Conservation (phyloP, 2,797 vertebrate genomes). For the Diplodus puntazzo region DNA sequence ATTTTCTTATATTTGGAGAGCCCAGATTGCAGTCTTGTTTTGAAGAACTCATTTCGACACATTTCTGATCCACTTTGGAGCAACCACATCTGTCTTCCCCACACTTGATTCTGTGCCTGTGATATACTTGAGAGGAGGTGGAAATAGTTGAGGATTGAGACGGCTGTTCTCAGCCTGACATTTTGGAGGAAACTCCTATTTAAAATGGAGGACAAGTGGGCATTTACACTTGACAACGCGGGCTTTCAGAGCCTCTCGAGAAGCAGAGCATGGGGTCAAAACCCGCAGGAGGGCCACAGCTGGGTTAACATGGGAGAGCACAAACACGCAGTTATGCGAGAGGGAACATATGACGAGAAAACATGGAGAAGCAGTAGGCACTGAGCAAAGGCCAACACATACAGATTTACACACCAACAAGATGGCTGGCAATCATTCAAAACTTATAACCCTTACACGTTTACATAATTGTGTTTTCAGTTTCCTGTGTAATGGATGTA, state of each 20-base stretch:
- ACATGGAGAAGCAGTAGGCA: not conserved
- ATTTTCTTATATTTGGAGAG: too few species aligned
- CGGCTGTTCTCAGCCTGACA: conserved; percentile 17
- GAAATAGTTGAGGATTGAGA: not conserved
- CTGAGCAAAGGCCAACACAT: conserved; percentile 12
- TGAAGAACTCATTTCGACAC: too few species aligned
- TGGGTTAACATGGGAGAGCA: conserved; percentile 35
- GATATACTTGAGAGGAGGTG: not conserved
- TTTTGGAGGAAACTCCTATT: conserved; percentile 32
- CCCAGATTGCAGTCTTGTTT: too few species aligned
- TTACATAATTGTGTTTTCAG: not conserved
- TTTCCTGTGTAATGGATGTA: conserved; percentile 18
- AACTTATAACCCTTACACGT: not conserved
- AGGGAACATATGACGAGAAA: conserved; percentile 15
- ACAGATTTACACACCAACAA: not conserved
- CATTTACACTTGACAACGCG: conserved; percentile 44
- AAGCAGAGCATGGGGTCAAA: conserved; percentile 32
- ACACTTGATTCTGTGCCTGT: not conserved
- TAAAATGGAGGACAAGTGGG: conserved; percentile 26
- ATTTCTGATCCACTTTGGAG: too few species aligned
- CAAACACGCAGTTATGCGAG: conserved; percentile 31
- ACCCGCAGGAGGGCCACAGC: conserved; percentile 12
- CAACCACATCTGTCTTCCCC: too few species aligned
- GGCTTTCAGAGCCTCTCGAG: conserved; percentile 48
- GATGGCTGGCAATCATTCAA: not conserved